Evolutionary conservation across 2,888 invertebrate species (phyloP).

Genomic region (Galerucella nymphaeae): DNA sequence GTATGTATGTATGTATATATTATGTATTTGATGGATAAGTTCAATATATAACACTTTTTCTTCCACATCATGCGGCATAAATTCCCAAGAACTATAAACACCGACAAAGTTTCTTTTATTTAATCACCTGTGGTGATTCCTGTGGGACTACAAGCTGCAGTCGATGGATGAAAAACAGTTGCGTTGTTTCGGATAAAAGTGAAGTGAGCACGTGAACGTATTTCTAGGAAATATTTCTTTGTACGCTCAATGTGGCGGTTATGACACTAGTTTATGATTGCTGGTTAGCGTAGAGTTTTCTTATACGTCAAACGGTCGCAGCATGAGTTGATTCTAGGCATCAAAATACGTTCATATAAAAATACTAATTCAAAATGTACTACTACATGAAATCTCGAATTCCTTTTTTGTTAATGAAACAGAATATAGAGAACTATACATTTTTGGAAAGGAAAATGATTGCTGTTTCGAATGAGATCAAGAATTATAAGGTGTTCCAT

Average conservation of each 20-base stretch:
- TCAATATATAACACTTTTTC: not conserved
- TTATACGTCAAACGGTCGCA: no score
- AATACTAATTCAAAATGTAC: no score
- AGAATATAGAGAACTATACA: no score
- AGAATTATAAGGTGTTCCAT: no score
- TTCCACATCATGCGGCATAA: constrained; percentile 17
- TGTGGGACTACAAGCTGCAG: not conserved
- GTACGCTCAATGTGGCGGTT: not conserved
- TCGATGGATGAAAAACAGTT: not conserved
- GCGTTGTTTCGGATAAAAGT: not conserved
- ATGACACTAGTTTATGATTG: not conserved
- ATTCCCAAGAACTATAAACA: constrained; percentile 24
- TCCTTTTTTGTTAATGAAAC: no score
- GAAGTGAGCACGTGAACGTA: not conserved
- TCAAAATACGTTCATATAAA: no score
- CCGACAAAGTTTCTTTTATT: constrained; percentile 4
- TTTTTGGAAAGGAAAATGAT: no score
- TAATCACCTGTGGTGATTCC: constrained; percentile 6
- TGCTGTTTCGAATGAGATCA: no score
- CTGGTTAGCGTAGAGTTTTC: not conserved
- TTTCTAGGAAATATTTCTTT: not conserved
- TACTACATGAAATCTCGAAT: no score
- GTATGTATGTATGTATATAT: no score
- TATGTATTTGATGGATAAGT: no score
- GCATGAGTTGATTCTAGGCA: no score